Percentiles rank a stretch among this genome's conserved stretches.
These are phyloP conservation scores for Euphonia xanthogaster DNA, from an alignment of 2,797 vertebrate genomes.

Conservation along the genomic window DNA sequence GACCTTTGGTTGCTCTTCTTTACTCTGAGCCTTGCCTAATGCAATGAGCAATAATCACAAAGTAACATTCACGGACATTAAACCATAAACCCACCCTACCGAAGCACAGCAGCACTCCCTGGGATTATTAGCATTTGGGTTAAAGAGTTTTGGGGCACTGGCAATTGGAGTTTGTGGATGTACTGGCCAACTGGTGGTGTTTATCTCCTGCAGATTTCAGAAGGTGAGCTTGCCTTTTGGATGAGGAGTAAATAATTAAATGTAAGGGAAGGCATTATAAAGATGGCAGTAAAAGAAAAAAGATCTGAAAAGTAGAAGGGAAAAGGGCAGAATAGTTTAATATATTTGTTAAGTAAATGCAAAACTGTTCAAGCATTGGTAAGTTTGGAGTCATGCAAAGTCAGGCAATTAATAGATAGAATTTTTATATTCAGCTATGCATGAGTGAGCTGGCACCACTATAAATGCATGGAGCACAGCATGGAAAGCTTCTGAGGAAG, in stretches of 20 bases:
- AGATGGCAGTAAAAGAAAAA: not conserved
- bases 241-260: not conserved
- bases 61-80: not conserved
- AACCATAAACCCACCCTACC: not conserved
- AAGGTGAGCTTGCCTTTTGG: not conserved
- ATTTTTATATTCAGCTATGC: not conserved
- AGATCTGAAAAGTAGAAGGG: not conserved
- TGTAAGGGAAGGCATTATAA: not conserved
- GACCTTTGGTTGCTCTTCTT: slow-evolving; percentile 30
- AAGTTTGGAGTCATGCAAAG: not conserved
- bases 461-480: not conserved
- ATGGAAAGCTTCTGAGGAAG: not conserved
- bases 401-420: not conserved
- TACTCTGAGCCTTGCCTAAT: not conserved
- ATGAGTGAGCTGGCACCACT: not conserved
- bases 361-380: not conserved
- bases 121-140: not conserved
- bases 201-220: not conserved
- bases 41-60: slow-evolving; percentile 37
- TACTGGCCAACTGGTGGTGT: not conserved
- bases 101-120: not conserved
- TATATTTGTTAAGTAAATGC: not conserved
- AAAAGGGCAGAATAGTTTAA: not conserved
- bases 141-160: not conserved
- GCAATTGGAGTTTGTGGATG: not conserved